Percentiles rank a stretch among this genome's conserved stretches.
Evolutionary conservation across 2,888 invertebrate species (phyloP).

Genomic region (Synergus japonicus): DNA sequence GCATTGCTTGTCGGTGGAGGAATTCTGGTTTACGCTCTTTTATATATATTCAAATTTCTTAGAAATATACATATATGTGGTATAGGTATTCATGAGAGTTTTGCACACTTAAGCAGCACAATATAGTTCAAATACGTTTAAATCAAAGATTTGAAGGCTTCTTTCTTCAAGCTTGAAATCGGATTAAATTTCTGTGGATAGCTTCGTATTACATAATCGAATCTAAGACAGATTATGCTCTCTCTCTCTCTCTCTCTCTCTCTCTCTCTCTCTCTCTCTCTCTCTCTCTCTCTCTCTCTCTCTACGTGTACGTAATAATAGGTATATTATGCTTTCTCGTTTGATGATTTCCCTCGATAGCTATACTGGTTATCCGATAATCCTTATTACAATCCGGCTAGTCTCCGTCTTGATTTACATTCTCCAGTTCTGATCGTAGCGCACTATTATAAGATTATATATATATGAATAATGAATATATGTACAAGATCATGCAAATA

Average conservation of each 20-base stretch:
- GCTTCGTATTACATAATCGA: constrained; percentile 22
- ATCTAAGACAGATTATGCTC: constrained; percentile 29
- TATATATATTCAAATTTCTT: too few relatives aligned
- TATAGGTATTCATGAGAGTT: background rate
- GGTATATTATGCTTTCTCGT: constrained; percentile 30
- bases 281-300: too few relatives aligned
- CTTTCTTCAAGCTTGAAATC: background rate
- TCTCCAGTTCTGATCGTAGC: constrained; percentile 23
- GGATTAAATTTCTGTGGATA: constrained; percentile 11
- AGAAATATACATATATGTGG: too few relatives aligned
- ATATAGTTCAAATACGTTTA: too few relatives aligned
- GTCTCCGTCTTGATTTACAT: constrained; percentile 30
- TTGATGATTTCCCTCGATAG: constrained; percentile 39
- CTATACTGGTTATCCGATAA: constrained; percentile 40
- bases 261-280: too few relatives aligned
- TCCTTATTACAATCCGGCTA: constrained; percentile 37
- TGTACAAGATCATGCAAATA: constrained; percentile 5
- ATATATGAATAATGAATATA: background rate
- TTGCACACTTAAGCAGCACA: background rate
- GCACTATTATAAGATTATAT: constrained; percentile 22
- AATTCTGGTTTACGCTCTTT: constrained; percentile 5
- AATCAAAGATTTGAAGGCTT: too few relatives aligned
- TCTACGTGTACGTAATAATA: constrained; percentile 39
- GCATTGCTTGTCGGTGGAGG: background rate
- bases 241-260: background rate